Base-by-base conservation (phyloP, 2,113 vertebrate species). In the Gasterosteus nipponicus region DNA sequence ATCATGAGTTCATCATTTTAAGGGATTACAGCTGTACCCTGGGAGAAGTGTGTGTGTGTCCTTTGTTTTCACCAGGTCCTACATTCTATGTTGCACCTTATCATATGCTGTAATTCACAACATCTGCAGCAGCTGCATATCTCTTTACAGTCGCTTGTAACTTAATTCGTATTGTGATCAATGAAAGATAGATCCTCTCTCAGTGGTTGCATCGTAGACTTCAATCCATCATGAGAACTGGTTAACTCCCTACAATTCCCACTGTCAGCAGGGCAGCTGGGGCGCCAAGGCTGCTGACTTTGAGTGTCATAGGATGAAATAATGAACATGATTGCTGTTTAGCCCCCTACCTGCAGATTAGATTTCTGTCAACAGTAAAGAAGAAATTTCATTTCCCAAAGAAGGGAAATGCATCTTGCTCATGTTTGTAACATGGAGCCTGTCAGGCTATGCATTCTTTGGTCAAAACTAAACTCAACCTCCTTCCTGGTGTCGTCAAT, bases 1-100 rank as follows among this genome's bases (percentile, higher is more conserved):
- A 82, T 89, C 81, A 83, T 69, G 77, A 80, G 82, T 83, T 80
- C 75, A 75, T 56, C 67, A 82, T 88, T 84, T 87, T 77, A 71
- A 83, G 33, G 81, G 81, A 86, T 89, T 87, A 80, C 75, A 78
- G 69, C 81, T 82, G 64, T 51, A 74, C 85, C 75, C 76, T 58
- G 7, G 33, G 58, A 81, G 53, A 58, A 33, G 59, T 41, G 38
- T 62, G 38, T 41, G 38, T 68, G 51, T 26, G 73, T 46, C 19
- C 69, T 33, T 56, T 61, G 16, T 51, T 62, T 59, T 61, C 39
- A 7, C 22, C 51, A 81, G 35, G 29, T 57, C 29, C 68, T 69
- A 5, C 71, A 80, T 69, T 31, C 44, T 15, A 3, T 61, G 57
- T 26, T 61, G 5, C 68, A 66, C 66, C 60, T 67, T 66, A 62